A percentile compares a stretch with the other conserved stretches of the same genome.
Evolutionary conservation across 2,113 vertebrate species (phyloP).

Genomic region (Crotalus horridus): DNA sequence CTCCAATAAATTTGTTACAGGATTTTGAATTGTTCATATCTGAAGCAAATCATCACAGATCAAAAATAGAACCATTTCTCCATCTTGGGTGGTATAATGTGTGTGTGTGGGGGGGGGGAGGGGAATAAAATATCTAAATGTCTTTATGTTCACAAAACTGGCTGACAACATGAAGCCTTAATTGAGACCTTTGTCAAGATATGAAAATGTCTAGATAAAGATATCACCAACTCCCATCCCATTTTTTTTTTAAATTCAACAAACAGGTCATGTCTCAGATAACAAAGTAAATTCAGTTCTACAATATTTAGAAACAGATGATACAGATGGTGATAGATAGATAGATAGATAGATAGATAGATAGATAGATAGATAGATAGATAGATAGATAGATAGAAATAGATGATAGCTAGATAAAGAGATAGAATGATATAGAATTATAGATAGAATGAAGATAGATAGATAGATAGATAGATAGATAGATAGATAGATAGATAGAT

Average conservation of each 20-base stretch:
- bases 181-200: slow-evolving; percentile 36
- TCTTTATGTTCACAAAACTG: slow-evolving; percentile 23
- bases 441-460: background rate
- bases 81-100: slow-evolving; percentile 37
- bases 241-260: accelerated
- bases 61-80: slow-evolving; percentile 54
- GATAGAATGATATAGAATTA: background rate
- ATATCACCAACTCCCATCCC: background rate
- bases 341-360: background rate
- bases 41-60: slow-evolving; percentile 55
- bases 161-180: slow-evolving; percentile 3
- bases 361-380: background rate
- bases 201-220: accelerated
- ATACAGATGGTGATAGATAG: background rate
- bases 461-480: background rate
- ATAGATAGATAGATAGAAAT: background rate
- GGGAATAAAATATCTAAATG: slow-evolving; percentile 36
- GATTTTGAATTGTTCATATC: slow-evolving; percentile 55
- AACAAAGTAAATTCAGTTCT: accelerated
- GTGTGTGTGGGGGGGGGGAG: background rate
- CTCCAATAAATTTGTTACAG: slow-evolving; percentile 55
- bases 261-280: background rate
- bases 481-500: background rate
- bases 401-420: background rate
- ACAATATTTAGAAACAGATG: background rate